Evolutionary conservation across 2,797 vertebrate species (phyloP).

Genomic region (Oophaga sylvatica): DNA sequence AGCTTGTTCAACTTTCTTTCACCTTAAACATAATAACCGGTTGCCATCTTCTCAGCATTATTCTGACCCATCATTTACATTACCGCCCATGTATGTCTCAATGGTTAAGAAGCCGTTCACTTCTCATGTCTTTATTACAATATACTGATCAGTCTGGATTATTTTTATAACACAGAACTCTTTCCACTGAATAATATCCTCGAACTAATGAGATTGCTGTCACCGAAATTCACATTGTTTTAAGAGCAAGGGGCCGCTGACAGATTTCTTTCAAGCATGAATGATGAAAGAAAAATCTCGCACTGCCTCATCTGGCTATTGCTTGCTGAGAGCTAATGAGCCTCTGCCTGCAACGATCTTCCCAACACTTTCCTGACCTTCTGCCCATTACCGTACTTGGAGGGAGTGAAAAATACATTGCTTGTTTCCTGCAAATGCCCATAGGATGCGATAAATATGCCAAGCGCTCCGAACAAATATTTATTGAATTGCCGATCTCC

Average conservation of each 20-base stretch:
- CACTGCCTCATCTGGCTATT: conserved; percentile 74
- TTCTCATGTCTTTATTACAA: neutral
- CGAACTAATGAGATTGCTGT: conserved; percentile 77
- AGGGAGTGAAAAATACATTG: conserved; percentile 74
- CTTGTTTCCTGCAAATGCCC: conserved; percentile 69
- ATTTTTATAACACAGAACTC: conserved; percentile 17
- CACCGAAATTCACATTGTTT: conserved; percentile 84
- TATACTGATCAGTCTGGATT: conserved; percentile 16
- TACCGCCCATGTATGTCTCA: neutral
- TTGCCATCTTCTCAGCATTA: neutral
- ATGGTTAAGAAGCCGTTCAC: neutral
- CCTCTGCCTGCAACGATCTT: conserved; percentile 77
- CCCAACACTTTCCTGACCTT: conserved; percentile 76
- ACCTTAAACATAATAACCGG: conserved; percentile 10
- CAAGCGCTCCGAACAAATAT: neutral
- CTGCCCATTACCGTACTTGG: conserved; percentile 75
- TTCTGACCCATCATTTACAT: neutral
- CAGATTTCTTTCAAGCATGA: conserved; percentile 83
- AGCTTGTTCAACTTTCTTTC: conserved; percentile 11
- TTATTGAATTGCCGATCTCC: neutral
- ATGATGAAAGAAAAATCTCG: conserved; percentile 82
- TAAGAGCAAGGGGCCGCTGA: conserved; percentile 79
- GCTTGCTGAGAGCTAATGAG: conserved; percentile 82
- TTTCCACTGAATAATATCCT: conserved; percentile 66
- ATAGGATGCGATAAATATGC: conserved; percentile 70